Evolutionary conservation across 1,140 invertebrate genomes (phyloP).

Genomic region (Bradynema listronoti): DNA sequence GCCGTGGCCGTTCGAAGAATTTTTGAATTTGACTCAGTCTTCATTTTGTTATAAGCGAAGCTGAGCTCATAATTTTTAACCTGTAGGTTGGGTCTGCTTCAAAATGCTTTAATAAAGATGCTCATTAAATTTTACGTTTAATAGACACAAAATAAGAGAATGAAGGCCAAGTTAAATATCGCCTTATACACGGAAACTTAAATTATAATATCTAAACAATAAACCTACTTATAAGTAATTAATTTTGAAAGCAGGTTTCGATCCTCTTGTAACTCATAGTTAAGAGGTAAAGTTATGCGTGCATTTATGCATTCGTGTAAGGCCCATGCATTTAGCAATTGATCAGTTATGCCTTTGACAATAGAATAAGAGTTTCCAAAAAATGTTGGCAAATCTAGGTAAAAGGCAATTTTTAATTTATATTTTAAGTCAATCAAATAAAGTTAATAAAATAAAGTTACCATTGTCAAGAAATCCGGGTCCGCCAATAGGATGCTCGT

Average conservation of each 20-base stretch:
- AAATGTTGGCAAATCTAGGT: conserved; percentile 55
- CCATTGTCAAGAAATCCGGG: conserved; percentile 44
- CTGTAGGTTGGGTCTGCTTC: too few relatives aligned
- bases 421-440: background rate
- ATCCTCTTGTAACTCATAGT: conserved; percentile 50
- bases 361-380: conserved; percentile 58
- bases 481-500: conserved; percentile 52
- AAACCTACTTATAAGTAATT: conserved; percentile 51
- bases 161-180: background rate
- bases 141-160: too few relatives aligned
- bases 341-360: conserved; percentile 55
- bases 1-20: too few relatives aligned
- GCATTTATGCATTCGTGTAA: conserved; percentile 49
- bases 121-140: too few relatives aligned
- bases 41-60: too few relatives aligned
- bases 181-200: background rate
- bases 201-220: background rate
- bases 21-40: too few relatives aligned
- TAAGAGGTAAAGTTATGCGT: conserved; percentile 53
- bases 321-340: conserved; percentile 45
- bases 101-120: too few relatives aligned
- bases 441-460: conserved; percentile 1
- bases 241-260: conserved; percentile 54
- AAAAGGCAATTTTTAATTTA: conserved; percentile 8
- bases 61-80: too few relatives aligned